Percentiles rank a stretch among this genome's conserved stretches.
Evolutionary conservation across 1,140 invertebrate species (phyloP).

Genomic region (Drosophila saltans): DNA sequence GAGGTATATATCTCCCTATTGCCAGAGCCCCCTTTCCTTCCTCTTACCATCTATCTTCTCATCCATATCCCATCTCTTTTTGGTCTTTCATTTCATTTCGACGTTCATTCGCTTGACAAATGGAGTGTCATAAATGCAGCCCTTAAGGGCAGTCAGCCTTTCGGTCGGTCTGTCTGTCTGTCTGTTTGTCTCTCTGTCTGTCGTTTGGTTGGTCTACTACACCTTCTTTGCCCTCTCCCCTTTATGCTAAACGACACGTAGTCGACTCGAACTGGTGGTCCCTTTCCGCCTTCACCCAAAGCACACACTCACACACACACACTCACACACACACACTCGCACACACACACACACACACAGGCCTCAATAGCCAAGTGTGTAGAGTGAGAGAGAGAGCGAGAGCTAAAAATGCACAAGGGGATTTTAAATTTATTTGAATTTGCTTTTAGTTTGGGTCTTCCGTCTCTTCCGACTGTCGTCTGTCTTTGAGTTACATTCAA

Average conservation of each 20-base stretch:
- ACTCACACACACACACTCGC: slow-evolving; percentile 10
- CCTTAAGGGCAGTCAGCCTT: slow-evolving; percentile 65
- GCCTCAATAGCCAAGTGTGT: slow-evolving; percentile 37
- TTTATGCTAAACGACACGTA: slow-evolving; percentile 79
- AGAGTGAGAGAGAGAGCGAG: slow-evolving; percentile 14
- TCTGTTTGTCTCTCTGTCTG: background rate
- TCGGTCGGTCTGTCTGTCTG: background rate
- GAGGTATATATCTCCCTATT: background rate
- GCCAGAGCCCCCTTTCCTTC: background rate
- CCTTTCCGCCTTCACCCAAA: slow-evolving; percentile 22
- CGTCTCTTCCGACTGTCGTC: slow-evolving; percentile 27
- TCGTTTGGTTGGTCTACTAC: background rate
- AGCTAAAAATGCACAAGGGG: slow-evolving; percentile 81
- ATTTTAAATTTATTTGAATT: slow-evolving; percentile 82
- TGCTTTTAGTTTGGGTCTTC: slow-evolving; percentile 75
- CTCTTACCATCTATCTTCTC: slow-evolving; percentile 52
- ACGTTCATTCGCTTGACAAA: slow-evolving; percentile 79
- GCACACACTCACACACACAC: slow-evolving; percentile 3
- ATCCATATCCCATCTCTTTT: slow-evolving; percentile 38
- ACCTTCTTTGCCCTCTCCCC: slow-evolving; percentile 29
- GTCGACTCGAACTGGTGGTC: slow-evolving; percentile 29
- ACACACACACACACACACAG: slow-evolving; percentile 11
- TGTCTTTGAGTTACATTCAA: slow-evolving; percentile 64
- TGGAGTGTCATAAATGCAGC: slow-evolving; percentile 82
- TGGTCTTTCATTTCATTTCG: slow-evolving; percentile 45